A percentile compares a stretch with the other conserved stretches of the same genome.
Evolutionary conservation across 1,140 invertebrate species (phyloP).

Genomic region (Pseudomyrmex pallidus): DNA sequence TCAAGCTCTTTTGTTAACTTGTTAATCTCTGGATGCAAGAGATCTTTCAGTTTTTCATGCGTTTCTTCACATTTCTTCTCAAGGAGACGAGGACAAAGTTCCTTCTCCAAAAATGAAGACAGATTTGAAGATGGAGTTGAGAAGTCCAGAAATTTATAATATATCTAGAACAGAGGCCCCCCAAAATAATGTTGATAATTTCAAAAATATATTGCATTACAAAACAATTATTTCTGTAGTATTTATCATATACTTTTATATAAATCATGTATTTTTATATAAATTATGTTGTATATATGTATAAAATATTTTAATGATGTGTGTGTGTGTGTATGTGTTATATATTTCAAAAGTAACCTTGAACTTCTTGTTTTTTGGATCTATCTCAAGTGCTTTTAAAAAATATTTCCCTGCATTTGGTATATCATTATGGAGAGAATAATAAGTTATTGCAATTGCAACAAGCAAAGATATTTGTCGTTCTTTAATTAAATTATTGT

Average conservation of each 20-base stretch:
- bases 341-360: not conserved
- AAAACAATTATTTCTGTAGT: not conserved
- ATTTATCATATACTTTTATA: not conserved
- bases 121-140: not conserved
- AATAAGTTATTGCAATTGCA: conserved; percentile 1
- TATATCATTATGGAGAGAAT: not conserved
- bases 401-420: conserved; percentile 29
- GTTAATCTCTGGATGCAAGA: not conserved
- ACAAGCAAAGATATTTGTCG: not conserved
- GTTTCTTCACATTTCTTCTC: not conserved
- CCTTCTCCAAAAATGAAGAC: not conserved
- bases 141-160: conserved; percentile 14
- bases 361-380: conserved; percentile 5
- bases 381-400: conserved; percentile 21
- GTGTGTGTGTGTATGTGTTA: not conserved
- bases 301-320: not conserved
- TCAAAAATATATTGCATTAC: not conserved
- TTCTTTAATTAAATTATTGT: not conserved
- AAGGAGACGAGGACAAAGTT: not conserved
- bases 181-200: not conserved
- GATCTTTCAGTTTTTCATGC: not conserved
- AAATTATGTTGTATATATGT: not conserved
- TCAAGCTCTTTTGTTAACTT: not conserved
- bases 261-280: not conserved
- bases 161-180: not conserved